Evolutionary conservation across 35 echinoderm and acorn worm species (phyloP), one percentile per base, ranked within the genome.

Genomic region (Eucidaris tribuloides): DNA sequence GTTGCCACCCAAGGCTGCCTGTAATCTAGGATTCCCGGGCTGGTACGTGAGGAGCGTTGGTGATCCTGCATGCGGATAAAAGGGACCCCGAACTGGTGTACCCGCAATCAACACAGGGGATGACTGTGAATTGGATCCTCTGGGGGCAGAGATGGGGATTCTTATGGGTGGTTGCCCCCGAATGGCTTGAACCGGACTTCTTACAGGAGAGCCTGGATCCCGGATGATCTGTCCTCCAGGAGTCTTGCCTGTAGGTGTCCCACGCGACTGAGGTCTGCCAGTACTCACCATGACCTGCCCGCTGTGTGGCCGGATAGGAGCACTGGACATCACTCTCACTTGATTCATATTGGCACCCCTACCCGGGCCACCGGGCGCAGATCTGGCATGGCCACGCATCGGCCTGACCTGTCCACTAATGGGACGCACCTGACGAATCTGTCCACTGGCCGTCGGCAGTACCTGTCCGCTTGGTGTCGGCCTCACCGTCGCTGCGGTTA

Each of bases 341-440:
- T 74, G 29, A 20, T 74, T 74, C 37, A 27, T 40, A 74, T 74
- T 33, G 38, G 29, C 44, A 5, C 34, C 68, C 20, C 68, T 31
- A 7, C 68, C 68, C 19, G 68, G 20, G 17, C 34, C 68, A 9
- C 68, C 41, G 1, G 33, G 68, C 34, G n/a, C 41, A 25, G 68
- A 36, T 74, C 68, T 42, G 7, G 68, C 28, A 74, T 74, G 68
- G 29, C 43, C 43, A 0, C 82, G 11, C 63, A 71, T 46, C 56
- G 65, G 62, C 23, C 63, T 42, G 19, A 65, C 60, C 62, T 84
- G 82, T 7, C 62, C 56, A 35, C 62, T 84, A 9, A 84, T 42
- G 5, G 61, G 82, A 23, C 61, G 82, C 25, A 48, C 60, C 82
- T 84, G 82, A 39, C 44, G 22, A 27, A 68, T n/a, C 39, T 61